Conservation (phyloP, 2,113 vertebrate species). For the Rhinoderma darwinii region DNA sequence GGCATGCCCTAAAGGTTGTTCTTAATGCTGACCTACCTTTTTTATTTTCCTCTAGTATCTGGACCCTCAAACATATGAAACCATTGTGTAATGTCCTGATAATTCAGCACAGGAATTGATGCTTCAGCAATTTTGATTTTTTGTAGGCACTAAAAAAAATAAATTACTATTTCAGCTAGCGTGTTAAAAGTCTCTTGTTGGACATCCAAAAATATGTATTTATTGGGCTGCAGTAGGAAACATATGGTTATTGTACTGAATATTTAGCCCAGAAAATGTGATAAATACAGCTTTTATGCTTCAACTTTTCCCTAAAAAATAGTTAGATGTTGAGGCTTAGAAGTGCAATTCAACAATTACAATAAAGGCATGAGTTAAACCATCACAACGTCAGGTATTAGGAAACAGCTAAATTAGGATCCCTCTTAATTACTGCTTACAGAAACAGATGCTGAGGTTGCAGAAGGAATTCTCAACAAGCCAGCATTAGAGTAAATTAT, state of each 20-base stretch:
- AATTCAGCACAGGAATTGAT: too few species aligned
- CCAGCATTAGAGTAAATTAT: conserved; percentile 35
- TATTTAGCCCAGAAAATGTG: background rate
- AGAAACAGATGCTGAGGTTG: conserved; percentile 38
- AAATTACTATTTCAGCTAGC: background rate
- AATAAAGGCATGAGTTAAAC: conserved; percentile 29
- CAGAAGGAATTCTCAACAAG: conserved; percentile 41
- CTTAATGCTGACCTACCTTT: too few species aligned
- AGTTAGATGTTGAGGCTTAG: background rate
- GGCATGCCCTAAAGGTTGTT: too few species aligned
- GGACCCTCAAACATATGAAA: too few species aligned
- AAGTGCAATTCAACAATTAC: background rate
- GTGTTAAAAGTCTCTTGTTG: background rate
- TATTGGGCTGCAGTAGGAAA: background rate
- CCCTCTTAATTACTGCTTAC: conserved; percentile 25
- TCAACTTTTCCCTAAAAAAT: background rate
- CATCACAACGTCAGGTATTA: conserved; percentile 40
- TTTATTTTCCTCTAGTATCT: too few species aligned
- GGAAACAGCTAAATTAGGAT: conserved; percentile 40
- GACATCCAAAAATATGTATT: background rate
- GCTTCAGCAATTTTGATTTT: too few species aligned
- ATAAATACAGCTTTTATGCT: background rate
- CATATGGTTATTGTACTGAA: background rate
- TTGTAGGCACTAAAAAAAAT: too few species aligned
- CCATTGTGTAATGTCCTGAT: too few species aligned